Base-by-base conservation (phyloP, 2,888 invertebrate species). In the Teleiodes luculella region DNA sequence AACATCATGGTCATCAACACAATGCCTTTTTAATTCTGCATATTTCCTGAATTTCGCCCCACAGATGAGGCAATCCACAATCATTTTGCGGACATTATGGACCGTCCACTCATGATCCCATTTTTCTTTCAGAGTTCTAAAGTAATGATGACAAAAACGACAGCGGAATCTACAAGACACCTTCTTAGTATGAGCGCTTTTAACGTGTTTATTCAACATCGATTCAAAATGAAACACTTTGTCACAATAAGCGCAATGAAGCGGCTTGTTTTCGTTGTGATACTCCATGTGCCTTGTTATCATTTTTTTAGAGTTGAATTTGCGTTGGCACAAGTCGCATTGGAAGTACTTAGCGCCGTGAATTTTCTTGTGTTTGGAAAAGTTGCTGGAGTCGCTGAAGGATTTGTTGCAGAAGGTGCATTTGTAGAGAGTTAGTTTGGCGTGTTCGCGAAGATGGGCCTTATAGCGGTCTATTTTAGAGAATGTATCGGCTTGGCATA, bases 331-430 rank as follows among this genome's bases (percentile, higher is more conserved):
- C 13, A 88, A 63, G 36, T 90, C 89, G 62, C 90, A 90, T 55
- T 90, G 90, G 45, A 81, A 74, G 58, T 68, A 84, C 0, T 75
- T 72, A 0, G 69, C 64, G 16, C 87, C 86, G 62, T 90, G 90
- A 20, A 87, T 81, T 58, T 90, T 90, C 63, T 90, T 90, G 63
- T 90, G 90, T 49, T 90, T 90, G 1, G 89, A 90, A 57, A 89
- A 90, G 56, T 90, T 90, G 56, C 87, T 87, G 16, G 90, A 90
- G 54, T 90, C 90, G 56, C 86, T 86, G 59, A 90, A 90, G 6
- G 85, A 82, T 58, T 90, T 89, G 53, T 89, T 80, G 67, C 90
- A 90, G 57, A 86, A 79, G 0, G 80, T 83, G 64, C 90, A 90
- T 55, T 86, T 81, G 74, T 90, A 90, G 0, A 86, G 58, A 0